Percentiles rank a stretch among this genome's conserved stretches.
These are phyloP conservation scores for Polypedilum pembai DNA, from an alignment of 1,140 invertebrate genomes.

Conservation along the genomic window DNA sequence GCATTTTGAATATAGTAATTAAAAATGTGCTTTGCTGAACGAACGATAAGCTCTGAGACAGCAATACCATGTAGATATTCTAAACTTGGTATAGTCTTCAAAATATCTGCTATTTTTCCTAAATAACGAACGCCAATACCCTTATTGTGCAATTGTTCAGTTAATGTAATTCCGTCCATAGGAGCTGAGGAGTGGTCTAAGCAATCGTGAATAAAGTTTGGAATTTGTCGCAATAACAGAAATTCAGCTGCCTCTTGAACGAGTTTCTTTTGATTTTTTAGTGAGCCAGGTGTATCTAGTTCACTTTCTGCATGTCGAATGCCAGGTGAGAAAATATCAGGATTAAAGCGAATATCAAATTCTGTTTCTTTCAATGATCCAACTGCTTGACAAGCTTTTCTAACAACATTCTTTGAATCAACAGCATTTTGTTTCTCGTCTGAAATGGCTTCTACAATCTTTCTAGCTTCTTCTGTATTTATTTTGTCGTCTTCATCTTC, in stretches of 20 bases:
- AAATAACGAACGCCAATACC: slow-evolving; percentile 94
- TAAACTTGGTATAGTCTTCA: slow-evolving; percentile 70
- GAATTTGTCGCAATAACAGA: slow-evolving; percentile 86
- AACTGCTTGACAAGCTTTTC: slow-evolving; percentile 78
- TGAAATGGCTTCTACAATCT: slow-evolving; percentile 82
- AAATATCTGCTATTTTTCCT: slow-evolving; percentile 73
- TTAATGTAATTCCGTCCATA: slow-evolving; percentile 91
- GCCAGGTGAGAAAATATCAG: slow-evolving; percentile 92
- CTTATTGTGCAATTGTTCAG: slow-evolving; percentile 83
- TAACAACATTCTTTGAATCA: slow-evolving; percentile 70
- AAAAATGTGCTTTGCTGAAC: slow-evolving; percentile 90
- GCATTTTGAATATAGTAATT: slow-evolving; percentile 84
- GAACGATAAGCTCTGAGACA: slow-evolving; percentile 75
- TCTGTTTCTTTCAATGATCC: slow-evolving; percentile 89
- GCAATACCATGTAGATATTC: slow-evolving; percentile 83
- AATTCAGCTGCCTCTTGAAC: slow-evolving; percentile 94
- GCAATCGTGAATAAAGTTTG: slow-evolving; percentile 86
- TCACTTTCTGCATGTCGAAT: slow-evolving; percentile 71
- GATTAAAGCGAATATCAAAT: slow-evolving; percentile 96
- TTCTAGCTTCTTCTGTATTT: slow-evolving; percentile 80
- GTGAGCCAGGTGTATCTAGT: slow-evolving; percentile 40
- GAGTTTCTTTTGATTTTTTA: slow-evolving; percentile 77
- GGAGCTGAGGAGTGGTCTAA: slow-evolving; percentile 85
- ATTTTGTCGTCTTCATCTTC: slow-evolving; percentile 49
- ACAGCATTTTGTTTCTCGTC: slow-evolving; percentile 70